Evolutionary conservation across 2,113 vertebrate genomes (phyloP), one percentile per base, ranked within the genome.

Genomic region (Trichomycterus rosablanca): DNA sequence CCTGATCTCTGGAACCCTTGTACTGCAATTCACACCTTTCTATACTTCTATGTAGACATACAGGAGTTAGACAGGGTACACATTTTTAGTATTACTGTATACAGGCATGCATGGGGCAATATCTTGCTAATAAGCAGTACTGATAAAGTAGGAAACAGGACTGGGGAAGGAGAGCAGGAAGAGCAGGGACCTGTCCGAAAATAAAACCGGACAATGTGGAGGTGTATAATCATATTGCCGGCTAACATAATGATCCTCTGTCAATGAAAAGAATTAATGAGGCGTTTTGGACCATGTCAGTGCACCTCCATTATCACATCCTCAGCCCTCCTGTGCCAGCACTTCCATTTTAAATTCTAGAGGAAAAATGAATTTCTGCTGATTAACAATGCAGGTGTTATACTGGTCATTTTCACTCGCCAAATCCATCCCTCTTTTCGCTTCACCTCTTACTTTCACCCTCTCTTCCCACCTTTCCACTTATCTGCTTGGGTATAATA

Each of bases 351-450:
- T 70, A 70, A 78, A 78, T 74, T 79, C 73, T 66, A 70, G 68
- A 76, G 70, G 64, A 79, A 73, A 63, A 40, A 48, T 37, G 20
- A 7, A n/a, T n/a, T n/a, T n/a, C n/a, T n/a, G 16, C 37, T 60
- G 39, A 76, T 67, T 75, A 70, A 65, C 61, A 78, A 68, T 74
- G 73, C 67, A 80, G 80, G 66, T 72, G 72, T 75, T 78, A 77
- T 77, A 74, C 14, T 74, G 64, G 60, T 63, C 65, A 57, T 49
- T 73, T 63, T 60, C 56, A 55, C 61, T 65, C n/a, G n/a, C n/a
- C n/a, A n/a, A n/a, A n/a, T n/a, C 65, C 54, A 59, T 43, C 52
- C 19, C n/a, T n/a, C n/a, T n/a, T n/a, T 71, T 28, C 7, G 9
- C 26, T 49, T 19, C 45, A 15, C 49, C 23, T 63, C 24, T 62